A percentile compares a stretch with the other conserved stretches of the same genome.
phyloP scores from a whole-genome alignment of 2,113 vertebrate genomes.

The Caloenas nicobarica region DNA sequence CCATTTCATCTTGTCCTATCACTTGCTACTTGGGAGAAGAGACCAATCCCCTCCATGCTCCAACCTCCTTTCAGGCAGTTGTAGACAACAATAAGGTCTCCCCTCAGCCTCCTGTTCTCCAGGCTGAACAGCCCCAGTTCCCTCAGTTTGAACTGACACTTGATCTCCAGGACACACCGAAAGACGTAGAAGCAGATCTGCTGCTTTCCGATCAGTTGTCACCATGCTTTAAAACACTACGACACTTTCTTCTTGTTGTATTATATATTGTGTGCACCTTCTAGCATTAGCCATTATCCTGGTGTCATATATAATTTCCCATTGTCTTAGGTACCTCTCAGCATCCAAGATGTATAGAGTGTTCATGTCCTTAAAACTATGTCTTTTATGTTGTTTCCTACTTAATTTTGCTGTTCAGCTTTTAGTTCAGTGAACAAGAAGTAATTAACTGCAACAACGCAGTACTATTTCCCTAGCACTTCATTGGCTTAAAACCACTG shows the following conservation, averaged over 20 bases:
- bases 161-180: neutral
- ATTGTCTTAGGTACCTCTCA: neutral
- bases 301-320: neutral
- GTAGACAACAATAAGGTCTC: no score
- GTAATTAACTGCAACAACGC: neutral
- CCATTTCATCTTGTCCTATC: no score
- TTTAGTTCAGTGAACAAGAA: neutral
- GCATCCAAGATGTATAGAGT: fast-evolving
- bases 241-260: neutral
- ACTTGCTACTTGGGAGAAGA: no score
- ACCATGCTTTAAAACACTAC: neutral
- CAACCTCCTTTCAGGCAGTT: no score
- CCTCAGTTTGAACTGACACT: neutral
- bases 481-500: neutral
- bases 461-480: neutral
- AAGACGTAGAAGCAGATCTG: neutral
- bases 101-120: no score
- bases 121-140: no score
- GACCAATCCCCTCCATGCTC: no score
- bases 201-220: neutral
- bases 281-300: neutral
- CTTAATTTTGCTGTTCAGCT: neutral
- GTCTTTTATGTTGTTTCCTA: neutral
- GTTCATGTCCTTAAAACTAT: neutral
- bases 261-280: neutral